Evolutionary conservation across 2,113 vertebrate species (phyloP), one percentile per base, ranked within the genome.

Genomic region (Laticauda laticaudata): DNA sequence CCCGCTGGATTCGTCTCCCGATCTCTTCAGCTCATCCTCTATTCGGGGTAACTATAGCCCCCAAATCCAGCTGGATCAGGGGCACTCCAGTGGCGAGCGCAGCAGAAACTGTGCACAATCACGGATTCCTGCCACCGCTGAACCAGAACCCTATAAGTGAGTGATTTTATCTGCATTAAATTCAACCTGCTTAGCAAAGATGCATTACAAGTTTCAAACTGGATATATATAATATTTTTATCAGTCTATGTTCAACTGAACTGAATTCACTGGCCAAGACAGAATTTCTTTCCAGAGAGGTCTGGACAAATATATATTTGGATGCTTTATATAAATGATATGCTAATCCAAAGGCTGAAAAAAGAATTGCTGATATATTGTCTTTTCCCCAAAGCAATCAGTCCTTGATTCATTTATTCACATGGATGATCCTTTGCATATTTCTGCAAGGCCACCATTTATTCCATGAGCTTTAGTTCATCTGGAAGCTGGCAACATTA

Each of bases 391-490:
- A 48, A 75, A n/a, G n/a, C 59, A 69, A n/a, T 51, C 43, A 43
- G 92, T 91, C 92, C 93, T 96, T 94, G 95, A 94, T 94, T 91
- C 93, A 89, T 94, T 55, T 93, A 92, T 69, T 94, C 92, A n/a
- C 92, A 96, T 93, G 95, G 96, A 64, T 95, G 95, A 92, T 96
- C 94, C 96, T 96, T 39, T 34, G 6, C 51, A 34, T 34, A n/a
- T 88, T 59, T 88, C 96, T 96, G 93, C 95, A 91, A 93, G 20
- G 93, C 18, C 90, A 94, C 64, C 94, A 48, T 64, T 88, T 34
- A 94, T 61, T 92, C 90, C 93, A 93, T 94, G 94, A 92, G 51
- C 94, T 96, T 96, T 96, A 95, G 95, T 94, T 92, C 96, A 95
- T 24, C 94, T 95, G 94, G 93, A 95, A 11, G 12, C 64, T 0